A percentile compares a stretch with the other conserved stretches of the same genome.
phyloP scores from a whole-genome alignment of 2,888 invertebrate species.

The Hesperia comma region DNA sequence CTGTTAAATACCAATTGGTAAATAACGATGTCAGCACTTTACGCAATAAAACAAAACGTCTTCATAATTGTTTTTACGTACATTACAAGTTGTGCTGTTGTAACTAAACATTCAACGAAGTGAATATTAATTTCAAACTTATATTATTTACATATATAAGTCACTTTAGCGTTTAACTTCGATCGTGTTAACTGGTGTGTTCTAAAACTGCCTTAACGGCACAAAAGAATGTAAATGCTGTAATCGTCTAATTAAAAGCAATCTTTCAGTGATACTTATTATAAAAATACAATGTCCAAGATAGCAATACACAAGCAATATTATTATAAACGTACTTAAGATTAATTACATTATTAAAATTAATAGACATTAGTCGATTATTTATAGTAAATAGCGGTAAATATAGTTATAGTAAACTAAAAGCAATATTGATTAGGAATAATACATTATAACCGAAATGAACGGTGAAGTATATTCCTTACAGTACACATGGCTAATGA shows the following conservation, averaged over 20 bases:
- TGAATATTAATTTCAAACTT: no score
- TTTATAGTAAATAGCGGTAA: conserved; percentile 48
- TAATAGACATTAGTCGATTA: conserved; percentile 41
- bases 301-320: conserved; percentile 66
- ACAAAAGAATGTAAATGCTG: conserved; percentile 35
- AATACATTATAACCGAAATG: conserved; percentile 53
- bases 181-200: conserved; percentile 28
- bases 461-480: conserved; percentile 44
- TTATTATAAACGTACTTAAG: conserved; percentile 24
- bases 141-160: background rate
- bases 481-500: conserved; percentile 58
- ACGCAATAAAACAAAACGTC: background rate
- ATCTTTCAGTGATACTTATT: conserved; percentile 57
- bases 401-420: conserved; percentile 43
- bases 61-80: background rate
- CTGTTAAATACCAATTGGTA: background rate
- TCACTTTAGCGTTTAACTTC: background rate
- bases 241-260: conserved; percentile 46
- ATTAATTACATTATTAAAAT: conserved; percentile 43
- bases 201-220: conserved; percentile 29
- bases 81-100: no score
- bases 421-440: conserved; percentile 66
- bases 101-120: no score
- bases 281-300: conserved; percentile 64
- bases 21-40: background rate